Percentiles rank a stretch among this genome's conserved stretches.
These are phyloP conservation scores for Erannis defoliaria DNA, from an alignment of 2,888 invertebrate genomes.

Conservation along the genomic window DNA sequence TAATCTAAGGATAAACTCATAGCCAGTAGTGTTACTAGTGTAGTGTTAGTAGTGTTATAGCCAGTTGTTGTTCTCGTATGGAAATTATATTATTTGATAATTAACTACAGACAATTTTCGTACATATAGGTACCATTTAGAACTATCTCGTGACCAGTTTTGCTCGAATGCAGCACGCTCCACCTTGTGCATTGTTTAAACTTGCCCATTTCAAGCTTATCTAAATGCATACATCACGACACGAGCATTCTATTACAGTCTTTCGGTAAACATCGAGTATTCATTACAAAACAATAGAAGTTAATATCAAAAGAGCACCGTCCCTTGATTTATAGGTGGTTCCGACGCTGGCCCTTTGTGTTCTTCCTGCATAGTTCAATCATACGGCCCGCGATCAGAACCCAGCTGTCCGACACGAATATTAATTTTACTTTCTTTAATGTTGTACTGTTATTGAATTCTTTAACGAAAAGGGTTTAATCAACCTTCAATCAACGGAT, in stretches of 20 bases:
- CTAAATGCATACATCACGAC: conserved; percentile 45
- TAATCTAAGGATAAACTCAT: not conserved
- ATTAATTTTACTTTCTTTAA: conserved; percentile 54
- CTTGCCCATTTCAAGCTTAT: conserved; percentile 44
- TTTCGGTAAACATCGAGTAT: conserved; percentile 49
- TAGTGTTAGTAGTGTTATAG: no score
- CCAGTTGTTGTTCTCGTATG: conserved; percentile 12
- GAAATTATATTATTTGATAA: conserved; percentile 25
- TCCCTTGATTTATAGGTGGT: conserved; percentile 73
- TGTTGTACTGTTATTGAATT: conserved; percentile 27
- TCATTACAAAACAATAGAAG: conserved; percentile 68
- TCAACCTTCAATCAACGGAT: conserved; percentile 23
- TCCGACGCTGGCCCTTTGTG: conserved; percentile 68
- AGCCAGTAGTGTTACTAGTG: not conserved
- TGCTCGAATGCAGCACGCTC: conserved; percentile 28
- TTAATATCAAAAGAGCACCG: conserved; percentile 72
- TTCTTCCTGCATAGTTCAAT: conserved; percentile 64
- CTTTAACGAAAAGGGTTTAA: conserved; percentile 28
- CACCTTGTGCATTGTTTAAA: conserved; percentile 41
- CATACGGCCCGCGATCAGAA: conserved; percentile 66
- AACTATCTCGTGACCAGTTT: conserved; percentile 38
- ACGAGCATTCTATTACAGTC: conserved; percentile 38
- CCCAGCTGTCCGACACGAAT: conserved; percentile 57
- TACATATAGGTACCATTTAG: conserved; percentile 39
- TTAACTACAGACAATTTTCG: conserved; percentile 33